Evolutionary conservation across 1,140 invertebrate species (phyloP).

Genomic region (Zaprionus nigranus): DNA sequence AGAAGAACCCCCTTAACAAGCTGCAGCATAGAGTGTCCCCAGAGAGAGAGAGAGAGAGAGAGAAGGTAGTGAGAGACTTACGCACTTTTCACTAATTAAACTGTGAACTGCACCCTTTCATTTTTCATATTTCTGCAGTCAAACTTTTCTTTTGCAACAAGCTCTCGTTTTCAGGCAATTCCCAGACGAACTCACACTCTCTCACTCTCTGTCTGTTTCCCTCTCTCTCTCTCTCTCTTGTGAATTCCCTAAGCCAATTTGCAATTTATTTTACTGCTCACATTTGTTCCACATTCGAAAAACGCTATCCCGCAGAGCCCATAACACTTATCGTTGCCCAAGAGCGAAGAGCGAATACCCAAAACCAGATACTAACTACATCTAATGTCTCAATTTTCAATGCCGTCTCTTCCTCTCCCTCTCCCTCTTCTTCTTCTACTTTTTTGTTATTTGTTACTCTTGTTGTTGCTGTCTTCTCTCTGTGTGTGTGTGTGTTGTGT

Average conservation of each 20-base stretch:
- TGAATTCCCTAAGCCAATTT: constrained; percentile 24
- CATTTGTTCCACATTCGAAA: constrained; percentile 41
- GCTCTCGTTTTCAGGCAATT: background rate
- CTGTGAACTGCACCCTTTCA: background rate
- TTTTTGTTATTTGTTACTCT: too few relatives aligned
- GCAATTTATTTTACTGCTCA: constrained; percentile 25
- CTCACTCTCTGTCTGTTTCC: too few relatives aligned
- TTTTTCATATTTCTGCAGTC: background rate
- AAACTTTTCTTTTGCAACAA: background rate
- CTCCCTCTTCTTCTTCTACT: too few relatives aligned
- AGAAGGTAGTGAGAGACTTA: background rate
- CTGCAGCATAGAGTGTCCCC: background rate
- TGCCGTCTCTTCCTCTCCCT: constrained; percentile 6
- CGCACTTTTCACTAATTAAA: background rate
- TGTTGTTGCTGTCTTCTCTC: too few relatives aligned
- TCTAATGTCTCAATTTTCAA: constrained; percentile 55
- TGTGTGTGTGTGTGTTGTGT: background rate
- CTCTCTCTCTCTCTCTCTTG: background rate
- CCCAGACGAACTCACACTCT: background rate
- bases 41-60: background rate
- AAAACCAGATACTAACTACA: constrained; percentile 43
- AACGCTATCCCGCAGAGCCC: constrained; percentile 43
- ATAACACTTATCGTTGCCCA: constrained; percentile 45
- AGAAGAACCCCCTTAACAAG: background rate
- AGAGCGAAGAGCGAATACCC: constrained; percentile 1